Conservation (phyloP, 2,797 vertebrate species). For the Muraenolepis orangiensis region DNA sequence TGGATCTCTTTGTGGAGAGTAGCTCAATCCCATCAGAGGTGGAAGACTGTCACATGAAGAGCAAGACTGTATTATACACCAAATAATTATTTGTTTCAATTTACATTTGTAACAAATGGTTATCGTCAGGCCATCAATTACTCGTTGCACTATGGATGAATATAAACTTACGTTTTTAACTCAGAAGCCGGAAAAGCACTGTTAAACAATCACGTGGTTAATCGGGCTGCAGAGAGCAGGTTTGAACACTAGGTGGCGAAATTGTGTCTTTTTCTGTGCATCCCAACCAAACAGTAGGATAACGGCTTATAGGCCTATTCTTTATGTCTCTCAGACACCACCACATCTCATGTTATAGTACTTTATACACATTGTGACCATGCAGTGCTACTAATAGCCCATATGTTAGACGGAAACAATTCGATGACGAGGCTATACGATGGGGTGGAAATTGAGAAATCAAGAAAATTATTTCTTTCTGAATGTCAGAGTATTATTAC, state of each 20-base stretch:
- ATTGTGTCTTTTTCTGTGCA: slow-evolving; percentile 8
- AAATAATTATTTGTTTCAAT: not conserved
- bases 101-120: not conserved
- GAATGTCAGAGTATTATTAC: too few species aligned
- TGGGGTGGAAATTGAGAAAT: not conserved
- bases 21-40: slow-evolving; percentile 3
- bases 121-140: not conserved
- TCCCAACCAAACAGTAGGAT: not conserved
- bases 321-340: not conserved
- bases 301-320: not conserved
- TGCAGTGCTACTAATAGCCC: not conserved
- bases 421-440: too few species aligned
- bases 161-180: slow-evolving; percentile 1
- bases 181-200: slow-evolving; percentile 16
- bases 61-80: not conserved
- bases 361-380: not conserved
- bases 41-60: slow-evolving; percentile 2
- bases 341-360: not conserved
- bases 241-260: slow-evolving; percentile 37
- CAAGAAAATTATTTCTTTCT: not conserved
- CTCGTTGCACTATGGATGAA: slow-evolving; percentile 12
- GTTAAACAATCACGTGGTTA: not conserved
- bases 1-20: slow-evolving; percentile 51
- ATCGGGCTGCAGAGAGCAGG: not conserved
- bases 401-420: not conserved